Evolutionary conservation across 2,113 vertebrate genomes (phyloP).

Genomic region (Poeciliopsis retropinna): DNA sequence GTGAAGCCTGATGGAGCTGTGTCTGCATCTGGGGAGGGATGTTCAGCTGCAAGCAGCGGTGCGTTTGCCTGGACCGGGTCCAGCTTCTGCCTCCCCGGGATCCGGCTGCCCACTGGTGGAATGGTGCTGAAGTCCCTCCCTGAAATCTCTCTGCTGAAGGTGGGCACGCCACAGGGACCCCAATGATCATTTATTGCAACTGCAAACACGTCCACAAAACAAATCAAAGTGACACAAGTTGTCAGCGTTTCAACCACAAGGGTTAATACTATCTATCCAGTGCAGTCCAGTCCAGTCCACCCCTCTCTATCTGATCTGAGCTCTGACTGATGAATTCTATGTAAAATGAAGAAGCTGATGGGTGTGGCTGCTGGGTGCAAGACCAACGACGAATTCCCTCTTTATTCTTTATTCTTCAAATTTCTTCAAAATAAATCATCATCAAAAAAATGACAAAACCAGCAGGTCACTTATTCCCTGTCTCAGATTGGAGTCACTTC

Average conservation of each 20-base stretch:
- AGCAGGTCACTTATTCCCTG: not conserved
- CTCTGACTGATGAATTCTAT: not conserved
- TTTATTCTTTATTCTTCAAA: not conserved
- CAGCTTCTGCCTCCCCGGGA: constrained; percentile 52
- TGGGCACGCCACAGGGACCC: constrained; percentile 49
- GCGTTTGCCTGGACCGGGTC: constrained; percentile 30
- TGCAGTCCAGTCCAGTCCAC: too few species aligned
- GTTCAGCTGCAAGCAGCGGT: not conserved
- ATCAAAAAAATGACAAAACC: constrained; percentile 33
- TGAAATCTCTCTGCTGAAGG: constrained; percentile 57
- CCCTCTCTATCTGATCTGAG: not conserved
- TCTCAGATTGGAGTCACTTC: not conserved
- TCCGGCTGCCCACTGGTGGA: constrained; percentile 60
- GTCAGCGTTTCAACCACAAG: not conserved
- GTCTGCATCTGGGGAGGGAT: not conserved
- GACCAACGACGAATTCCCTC: not conserved
- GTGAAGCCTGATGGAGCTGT: not conserved
- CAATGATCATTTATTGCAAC: constrained; percentile 6
- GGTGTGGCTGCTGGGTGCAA: not conserved
- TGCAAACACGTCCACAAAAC: too few species aligned
- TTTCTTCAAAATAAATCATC: not conserved
- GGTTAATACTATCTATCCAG: too few species aligned
- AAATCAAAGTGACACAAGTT: too few species aligned
- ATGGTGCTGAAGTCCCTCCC: constrained; percentile 71
- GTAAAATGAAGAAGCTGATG: not conserved